phyloP scores from a whole-genome alignment of 2,888 invertebrate species.

The Plebejus melissa region DNA sequence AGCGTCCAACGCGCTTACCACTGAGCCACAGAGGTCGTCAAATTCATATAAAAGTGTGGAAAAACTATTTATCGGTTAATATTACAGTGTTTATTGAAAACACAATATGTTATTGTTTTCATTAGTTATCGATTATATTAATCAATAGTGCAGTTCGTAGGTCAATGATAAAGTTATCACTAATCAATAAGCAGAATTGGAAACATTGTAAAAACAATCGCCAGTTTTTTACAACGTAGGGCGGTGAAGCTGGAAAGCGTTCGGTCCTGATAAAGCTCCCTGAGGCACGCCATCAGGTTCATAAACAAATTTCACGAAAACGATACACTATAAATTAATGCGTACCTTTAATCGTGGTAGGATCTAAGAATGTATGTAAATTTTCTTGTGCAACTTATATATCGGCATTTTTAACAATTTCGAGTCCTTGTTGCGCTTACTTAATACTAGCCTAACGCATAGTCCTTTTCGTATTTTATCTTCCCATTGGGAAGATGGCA shows the following conservation, averaged over 20 bases:
- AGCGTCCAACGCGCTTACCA: too few species aligned
- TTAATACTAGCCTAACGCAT: too few species aligned
- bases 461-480: too few species aligned
- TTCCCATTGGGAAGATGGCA: too few species aligned
- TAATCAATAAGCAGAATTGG: neutral
- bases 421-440: too few species aligned
- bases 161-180: neutral
- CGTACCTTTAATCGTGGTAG: too few species aligned
- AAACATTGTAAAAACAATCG: neutral
- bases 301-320: neutral
- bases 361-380: too few species aligned
- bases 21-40: too few species aligned
- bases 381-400: too few species aligned
- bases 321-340: neutral
- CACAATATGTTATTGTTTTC: neutral
- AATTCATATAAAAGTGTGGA: neutral
- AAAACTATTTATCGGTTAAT: neutral
- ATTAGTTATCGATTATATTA: conserved; percentile 5
- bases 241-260: neutral
- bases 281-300: neutral
- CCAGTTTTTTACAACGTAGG: neutral
- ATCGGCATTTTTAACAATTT: too few species aligned
- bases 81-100: neutral
- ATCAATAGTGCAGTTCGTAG: neutral
- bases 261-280: neutral